Conservation (phyloP, 1,140 invertebrate genomes). For the Drosophila oshimai region DNA sequence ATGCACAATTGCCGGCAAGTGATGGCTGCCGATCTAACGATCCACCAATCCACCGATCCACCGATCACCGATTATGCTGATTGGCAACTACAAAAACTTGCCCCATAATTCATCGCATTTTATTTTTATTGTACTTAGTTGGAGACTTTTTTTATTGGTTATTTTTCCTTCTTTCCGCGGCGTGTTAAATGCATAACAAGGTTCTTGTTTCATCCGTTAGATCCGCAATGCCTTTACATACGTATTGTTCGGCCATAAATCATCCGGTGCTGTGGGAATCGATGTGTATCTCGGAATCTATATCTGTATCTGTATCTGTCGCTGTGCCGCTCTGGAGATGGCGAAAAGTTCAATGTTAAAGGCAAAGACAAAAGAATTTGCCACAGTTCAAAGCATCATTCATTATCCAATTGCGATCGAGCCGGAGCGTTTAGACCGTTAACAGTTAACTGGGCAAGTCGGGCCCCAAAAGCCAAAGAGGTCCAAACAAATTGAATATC, state of each 20-base stretch:
- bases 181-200: slow-evolving; percentile 79
- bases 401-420: slow-evolving; percentile 68
- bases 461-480: slow-evolving; percentile 53
- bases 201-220: slow-evolving; percentile 80
- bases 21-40: slow-evolving; percentile 40
- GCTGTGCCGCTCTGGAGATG: slow-evolving; percentile 24
- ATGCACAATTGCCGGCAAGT: slow-evolving; percentile 72
- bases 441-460: slow-evolving; percentile 73
- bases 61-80: slow-evolving; percentile 49
- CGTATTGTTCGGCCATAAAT: slow-evolving; percentile 64
- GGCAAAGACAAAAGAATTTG: slow-evolving; percentile 70
- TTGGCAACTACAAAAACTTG: slow-evolving; percentile 63
- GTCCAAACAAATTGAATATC: slow-evolving; percentile 68
- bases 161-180: slow-evolving; percentile 27
- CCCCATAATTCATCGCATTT: slow-evolving; percentile 74
- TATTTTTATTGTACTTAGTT: slow-evolving; percentile 58
- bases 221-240: slow-evolving; percentile 75
- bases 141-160: slow-evolving; percentile 38
- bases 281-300: slow-evolving; percentile 33
- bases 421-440: slow-evolving; percentile 40
- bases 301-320: slow-evolving; percentile 48
- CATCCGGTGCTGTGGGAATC: slow-evolving; percentile 77
- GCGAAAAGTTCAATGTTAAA: slow-evolving; percentile 79
- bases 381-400: slow-evolving; percentile 77
- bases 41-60: slow-evolving; percentile 6